Base-by-base conservation (phyloP, 2,888 invertebrate species). In the Sthenelais limicola region DNA sequence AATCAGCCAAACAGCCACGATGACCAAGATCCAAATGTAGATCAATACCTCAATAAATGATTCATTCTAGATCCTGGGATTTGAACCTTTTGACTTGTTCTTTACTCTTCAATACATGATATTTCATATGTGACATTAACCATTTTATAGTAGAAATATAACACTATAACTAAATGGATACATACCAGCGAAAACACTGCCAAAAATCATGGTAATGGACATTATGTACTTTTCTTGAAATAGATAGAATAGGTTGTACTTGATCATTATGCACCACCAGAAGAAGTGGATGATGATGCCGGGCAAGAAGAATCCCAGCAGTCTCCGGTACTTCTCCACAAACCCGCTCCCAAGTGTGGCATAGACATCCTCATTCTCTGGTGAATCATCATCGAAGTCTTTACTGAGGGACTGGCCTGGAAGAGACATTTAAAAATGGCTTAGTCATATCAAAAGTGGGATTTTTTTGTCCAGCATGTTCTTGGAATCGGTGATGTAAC, bases 201-300 rank as follows among this genome's bases (percentile, higher is more conserved):
- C 85, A 28, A 83, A 73, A 7, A 85, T 77, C 85, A 86, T 85
- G 3, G 85, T 85, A 28, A 86, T 69, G 7, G 82, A 82, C 82
- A 85, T 84, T 62, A 80, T 78, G 80, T 82, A 85, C 68, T 81
- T 81, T 18, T 82, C 80, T 15, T 74, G 73, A 70, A 82, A 86
- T 48, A 80, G 77, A 54, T 76, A 69, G 79, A 83, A 83, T 52
- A 80, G 79, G 73, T 82, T 75, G 76, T 80, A 77, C 35, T 79
- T 78, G 54, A 84, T 77, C 21, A 83, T 81, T 32, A 80, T 73
- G 5, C 79, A 73, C 84, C 83, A 86, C 83, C 84, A 85, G 68
- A 80, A 71, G 21, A 76, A 73, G 71, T 77, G 77, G 38, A 76
- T 72, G 47, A 77, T 51, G 26, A 54, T 3, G 38, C 72, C 75